Conservation (phyloP, 2,113 vertebrate species). For the Actinemys pallida region DNA sequence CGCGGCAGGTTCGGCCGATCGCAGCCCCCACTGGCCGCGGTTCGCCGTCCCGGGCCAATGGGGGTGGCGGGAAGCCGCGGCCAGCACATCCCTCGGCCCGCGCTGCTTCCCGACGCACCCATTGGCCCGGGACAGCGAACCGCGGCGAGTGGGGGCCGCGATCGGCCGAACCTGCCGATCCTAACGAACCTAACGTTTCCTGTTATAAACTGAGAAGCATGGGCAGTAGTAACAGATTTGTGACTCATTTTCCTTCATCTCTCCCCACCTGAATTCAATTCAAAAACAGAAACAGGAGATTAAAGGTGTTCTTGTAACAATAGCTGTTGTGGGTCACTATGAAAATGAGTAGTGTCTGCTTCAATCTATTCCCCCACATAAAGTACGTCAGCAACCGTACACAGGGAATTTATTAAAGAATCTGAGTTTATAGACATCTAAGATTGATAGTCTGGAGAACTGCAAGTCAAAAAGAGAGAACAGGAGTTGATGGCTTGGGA, state of each 20-base stretch:
- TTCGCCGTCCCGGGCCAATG: too few relatives aligned
- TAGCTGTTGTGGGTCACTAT: slow-evolving; percentile 58
- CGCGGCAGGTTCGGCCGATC: too few relatives aligned
- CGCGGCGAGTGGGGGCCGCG: too few relatives aligned
- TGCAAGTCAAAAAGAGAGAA: background rate
- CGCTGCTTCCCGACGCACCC: too few relatives aligned
- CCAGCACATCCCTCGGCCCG: too few relatives aligned
- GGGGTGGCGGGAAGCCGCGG: too few relatives aligned
- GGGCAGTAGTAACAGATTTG: slow-evolving; percentile 56
- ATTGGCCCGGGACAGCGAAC: too few relatives aligned
- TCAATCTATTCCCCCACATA: slow-evolving; percentile 26
- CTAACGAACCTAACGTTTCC: too few relatives aligned
- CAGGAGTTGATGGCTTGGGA: background rate
- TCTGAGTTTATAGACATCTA: slow-evolving; percentile 30
- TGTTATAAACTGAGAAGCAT: slow-evolving; percentile 26
- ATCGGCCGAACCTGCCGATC: too few relatives aligned
- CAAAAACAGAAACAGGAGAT: slow-evolving; percentile 61
- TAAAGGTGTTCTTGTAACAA: slow-evolving; percentile 61
- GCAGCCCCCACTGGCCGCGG: too few relatives aligned
- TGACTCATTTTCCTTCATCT: slow-evolving; percentile 63
- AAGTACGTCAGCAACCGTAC: slow-evolving; percentile 24
- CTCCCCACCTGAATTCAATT: slow-evolving; percentile 56
- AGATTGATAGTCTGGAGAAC: background rate
- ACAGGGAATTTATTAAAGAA: slow-evolving; percentile 6
- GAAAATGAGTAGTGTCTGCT: slow-evolving; percentile 62